Evolutionary conservation across 35 echinoderm and acorn worm species (phyloP).

Genomic region (Lytechinus pictus): DNA sequence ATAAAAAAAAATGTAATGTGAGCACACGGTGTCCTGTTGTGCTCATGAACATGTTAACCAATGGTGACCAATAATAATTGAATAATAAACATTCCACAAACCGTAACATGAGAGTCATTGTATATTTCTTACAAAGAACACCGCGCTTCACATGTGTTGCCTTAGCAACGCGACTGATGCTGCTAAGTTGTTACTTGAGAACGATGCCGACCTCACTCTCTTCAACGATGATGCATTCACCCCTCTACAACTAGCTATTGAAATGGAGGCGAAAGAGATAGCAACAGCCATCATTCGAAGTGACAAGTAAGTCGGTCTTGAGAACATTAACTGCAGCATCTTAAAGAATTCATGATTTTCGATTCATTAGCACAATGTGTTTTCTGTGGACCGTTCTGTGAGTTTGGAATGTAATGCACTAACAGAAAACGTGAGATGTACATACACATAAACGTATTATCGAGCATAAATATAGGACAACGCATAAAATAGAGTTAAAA

Average conservation of each 20-base stretch:
- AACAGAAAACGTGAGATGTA: no score
- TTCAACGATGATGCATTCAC: background rate
- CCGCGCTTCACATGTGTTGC: slow-evolving; percentile 55
- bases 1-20: no score
- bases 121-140: slow-evolving; percentile 15
- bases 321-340: no score
- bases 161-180: background rate
- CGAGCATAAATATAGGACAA: no score
- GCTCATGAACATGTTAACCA: no score
- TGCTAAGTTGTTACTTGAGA: slow-evolving; percentile 32
- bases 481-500: no score
- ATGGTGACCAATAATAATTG: background rate
- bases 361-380: no score
- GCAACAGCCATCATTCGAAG: slow-evolving; percentile 42
- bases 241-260: slow-evolving; percentile 46
- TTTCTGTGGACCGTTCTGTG: no score
- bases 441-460: no score
- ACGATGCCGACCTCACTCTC: slow-evolving; percentile 32
- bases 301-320: slow-evolving; percentile 31
- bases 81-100: background rate
- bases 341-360: no score
- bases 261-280: slow-evolving; percentile 26
- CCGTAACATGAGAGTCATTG: background rate
- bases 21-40: no score
- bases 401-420: no score